Base-by-base conservation (phyloP, 2,888 invertebrate species). In the Aleiodes alternator region DNA sequence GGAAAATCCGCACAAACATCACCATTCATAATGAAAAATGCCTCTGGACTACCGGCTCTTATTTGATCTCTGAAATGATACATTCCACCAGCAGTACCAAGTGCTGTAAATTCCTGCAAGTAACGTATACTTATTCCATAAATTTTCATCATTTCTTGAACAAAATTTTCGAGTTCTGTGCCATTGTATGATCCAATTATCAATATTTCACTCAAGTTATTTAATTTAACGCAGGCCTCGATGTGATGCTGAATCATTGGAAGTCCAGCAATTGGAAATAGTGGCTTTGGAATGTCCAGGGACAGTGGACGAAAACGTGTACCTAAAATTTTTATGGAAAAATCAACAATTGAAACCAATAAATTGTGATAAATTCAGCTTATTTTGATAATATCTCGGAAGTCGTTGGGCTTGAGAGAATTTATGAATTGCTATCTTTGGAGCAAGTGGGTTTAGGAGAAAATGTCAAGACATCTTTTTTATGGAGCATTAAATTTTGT, bases 1-100 rank as follows among this genome's bases (percentile, higher is more conserved):
- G 98, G 98, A 88, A 99, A 98, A 90, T 99, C 97, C 0, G 98
- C 96, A 88, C 99, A 99, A 0, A 99, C 98, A 90, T 99, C 99
- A 0, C 98, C 98, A 87, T 99, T 99, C 84, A 99, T 93, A 5
- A 99, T 93, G 89, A 99, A 98, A 90, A 99, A 97, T 0, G 95
- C 95, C 59, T 95, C 92, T 0, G 98, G 97, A 87, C 94, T 95
- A 6, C 98, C 95, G 0, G 94, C 94, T 48, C 97, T 92, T 79
- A 99, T 96, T 90, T 98, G 98, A 90, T 99, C 98, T 43, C 98
- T 93, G 89, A 99, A 99, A 90, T 98, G 98, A 90, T 97, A 98
- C 84, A 99, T 93, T 29, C 98, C 98, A 38, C 99, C 99, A 0
- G 97, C 99, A 0, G 99, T 99, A 6, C 99, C 99, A 0, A 99